These are phyloP conservation scores for Ennomos erosarius DNA, from an alignment of 2,888 invertebrate genomes.

Conservation along the genomic window DNA sequence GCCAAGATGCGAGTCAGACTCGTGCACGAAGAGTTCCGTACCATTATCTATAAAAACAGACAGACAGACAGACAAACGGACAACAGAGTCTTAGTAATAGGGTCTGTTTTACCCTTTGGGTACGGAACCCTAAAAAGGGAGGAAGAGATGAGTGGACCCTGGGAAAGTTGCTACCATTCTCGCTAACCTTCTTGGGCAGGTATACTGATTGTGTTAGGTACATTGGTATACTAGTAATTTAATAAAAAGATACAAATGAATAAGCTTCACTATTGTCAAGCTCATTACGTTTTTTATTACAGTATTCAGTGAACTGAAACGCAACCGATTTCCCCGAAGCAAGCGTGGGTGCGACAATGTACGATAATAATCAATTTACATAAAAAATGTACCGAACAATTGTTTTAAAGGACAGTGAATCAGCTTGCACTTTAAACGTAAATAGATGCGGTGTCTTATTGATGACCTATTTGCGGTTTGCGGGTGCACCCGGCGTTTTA, in stretches of 20 bases:
- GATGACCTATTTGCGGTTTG: constrained; percentile 20
- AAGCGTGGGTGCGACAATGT: constrained; percentile 28
- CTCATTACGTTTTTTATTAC: constrained; percentile 3
- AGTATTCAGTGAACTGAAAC: constrained; percentile 19
- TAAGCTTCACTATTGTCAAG: constrained; percentile 4
- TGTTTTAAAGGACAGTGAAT: constrained; percentile 21
- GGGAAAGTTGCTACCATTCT: no score
- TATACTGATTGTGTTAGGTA: no score
- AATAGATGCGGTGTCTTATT: constrained; percentile 17
- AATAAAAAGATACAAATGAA: neutral
- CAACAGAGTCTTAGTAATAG: no score
- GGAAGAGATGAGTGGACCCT: no score
- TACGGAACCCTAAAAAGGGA: no score
- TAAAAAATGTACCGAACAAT: constrained; percentile 12
- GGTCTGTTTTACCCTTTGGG: no score
- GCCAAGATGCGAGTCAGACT: no score
- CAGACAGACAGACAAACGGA: no score
- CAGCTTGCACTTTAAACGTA: constrained; percentile 18
- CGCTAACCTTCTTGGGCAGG: no score
- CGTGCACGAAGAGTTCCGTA: no score
- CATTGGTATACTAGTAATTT: no score
- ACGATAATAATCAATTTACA: constrained; percentile 16
- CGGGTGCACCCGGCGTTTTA: constrained; percentile 4
- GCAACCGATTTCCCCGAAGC: constrained; percentile 25
- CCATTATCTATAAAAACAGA: no score